A percentile compares a stretch with the other conserved stretches of the same genome.
phyloP scores from a whole-genome alignment of 1,140 invertebrate genomes.

The Aphaenogaster ashmeadi region DNA sequence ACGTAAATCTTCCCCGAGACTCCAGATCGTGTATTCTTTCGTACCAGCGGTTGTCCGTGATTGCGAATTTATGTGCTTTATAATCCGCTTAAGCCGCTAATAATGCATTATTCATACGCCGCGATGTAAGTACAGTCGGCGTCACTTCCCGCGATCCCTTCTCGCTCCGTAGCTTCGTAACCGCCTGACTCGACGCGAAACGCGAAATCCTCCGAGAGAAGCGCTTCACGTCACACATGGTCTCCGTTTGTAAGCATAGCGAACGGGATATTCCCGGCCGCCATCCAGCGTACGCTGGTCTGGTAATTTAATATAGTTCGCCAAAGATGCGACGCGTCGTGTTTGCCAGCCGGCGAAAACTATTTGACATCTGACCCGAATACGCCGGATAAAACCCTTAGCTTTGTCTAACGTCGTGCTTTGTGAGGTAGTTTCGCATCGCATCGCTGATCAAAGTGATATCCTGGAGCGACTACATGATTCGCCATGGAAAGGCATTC shows the following conservation, averaged over 20 bases:
- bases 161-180: background rate
- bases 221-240: background rate
- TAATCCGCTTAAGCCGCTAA: background rate
- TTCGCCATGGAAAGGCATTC: background rate
- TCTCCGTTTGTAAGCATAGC: background rate
- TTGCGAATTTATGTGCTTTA: slow-evolving; percentile 5
- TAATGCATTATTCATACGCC: background rate
- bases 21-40: background rate
- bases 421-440: slow-evolving; percentile 18
- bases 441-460: slow-evolving; percentile 50
- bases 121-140: background rate
- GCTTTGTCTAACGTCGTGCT: slow-evolving; percentile 42
- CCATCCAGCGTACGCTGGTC: background rate
- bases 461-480: background rate
- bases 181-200: background rate
- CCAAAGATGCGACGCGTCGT: slow-evolving; percentile 36
- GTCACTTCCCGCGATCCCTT: background rate
- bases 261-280: background rate
- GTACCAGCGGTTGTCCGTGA: background rate
- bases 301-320: slow-evolving; percentile 42
- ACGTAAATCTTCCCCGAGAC: background rate
- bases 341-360: slow-evolving; percentile 21
- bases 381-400: slow-evolving; percentile 43
- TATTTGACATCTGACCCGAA: slow-evolving; percentile 43
- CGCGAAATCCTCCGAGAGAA: background rate